Evolutionary conservation across 2,113 vertebrate genomes (phyloP), one percentile per base, ranked within the genome.

Genomic region (Antechinus flavipes): DNA sequence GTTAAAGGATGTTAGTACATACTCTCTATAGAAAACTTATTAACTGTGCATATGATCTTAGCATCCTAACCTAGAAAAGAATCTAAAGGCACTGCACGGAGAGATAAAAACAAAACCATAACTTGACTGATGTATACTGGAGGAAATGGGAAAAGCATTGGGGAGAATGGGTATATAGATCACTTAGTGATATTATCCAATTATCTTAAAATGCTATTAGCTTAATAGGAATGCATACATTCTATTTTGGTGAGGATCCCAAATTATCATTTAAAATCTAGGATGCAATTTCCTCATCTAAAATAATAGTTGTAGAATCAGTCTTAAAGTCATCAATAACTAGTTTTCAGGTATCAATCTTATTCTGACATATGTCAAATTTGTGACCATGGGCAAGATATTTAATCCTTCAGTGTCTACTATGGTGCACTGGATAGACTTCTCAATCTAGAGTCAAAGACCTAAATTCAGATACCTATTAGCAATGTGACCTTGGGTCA

Each of bases 21-120:
- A 84, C 95, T 95, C 94, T 90, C 94, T 90, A 52, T 49, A 94
- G 91, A 97, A 89, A 94, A 58, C 68, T 94, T 30, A 94, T 61
- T 27, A 68, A 8, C 68, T 90, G 52, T 42, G 0, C 23, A 91
- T 55, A 23, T 68, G 61, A 93, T 46, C n/a, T 12, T 54, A 94
- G 50, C 1, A n/a, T 50, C 23, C 91, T 95, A 53, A 46, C 42
- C 49, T 27, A 58, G 50, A 89, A 89, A 90, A 93, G 52, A 96
- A 91, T 84, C 10, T 84, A 42, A 42, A 84, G 22, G 16, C 23
- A 47, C 5, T 68, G 47, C 54, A 93, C 24, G 56, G 90, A 95
- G 93, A 3, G 30, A 58, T 27, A 27, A 24, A 35, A 53, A 30
- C 95, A 55, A 84, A 95, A 61, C 22, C 42, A 54, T 58, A 54